These are phyloP conservation scores for Andricus quercusramuli DNA, from an alignment of 2,888 invertebrate genomes.

Conservation along the genomic window DNA sequence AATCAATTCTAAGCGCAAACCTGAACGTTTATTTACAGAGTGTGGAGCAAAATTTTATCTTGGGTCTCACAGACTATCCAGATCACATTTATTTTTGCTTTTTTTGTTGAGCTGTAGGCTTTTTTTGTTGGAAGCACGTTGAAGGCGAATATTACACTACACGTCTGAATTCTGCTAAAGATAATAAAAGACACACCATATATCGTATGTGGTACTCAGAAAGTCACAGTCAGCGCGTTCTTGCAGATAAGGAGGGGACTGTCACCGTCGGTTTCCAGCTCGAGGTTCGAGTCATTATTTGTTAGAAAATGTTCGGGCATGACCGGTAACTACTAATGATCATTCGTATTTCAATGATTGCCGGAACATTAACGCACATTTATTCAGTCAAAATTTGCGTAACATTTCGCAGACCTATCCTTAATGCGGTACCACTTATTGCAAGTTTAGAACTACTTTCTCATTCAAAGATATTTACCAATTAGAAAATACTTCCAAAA, in stretches of 20 bases:
- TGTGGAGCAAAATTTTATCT: constrained; percentile 16
- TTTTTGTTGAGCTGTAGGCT: constrained; percentile 26
- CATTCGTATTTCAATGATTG: constrained; percentile 7
- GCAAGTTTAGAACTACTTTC: neutral
- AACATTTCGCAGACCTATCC: neutral
- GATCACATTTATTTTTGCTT: neutral
- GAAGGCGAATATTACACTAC: constrained; percentile 31
- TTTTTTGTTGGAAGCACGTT: constrained; percentile 19
- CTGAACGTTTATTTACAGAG: neutral
- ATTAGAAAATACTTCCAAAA: neutral
- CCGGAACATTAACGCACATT: neutral
- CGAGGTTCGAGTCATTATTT: constrained; percentile 24
- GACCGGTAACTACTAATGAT: constrained; percentile 16
- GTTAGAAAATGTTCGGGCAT: constrained; percentile 16
- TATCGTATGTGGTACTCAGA: constrained; percentile 71
- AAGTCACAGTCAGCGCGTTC: constrained; percentile 71
- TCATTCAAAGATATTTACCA: neutral
- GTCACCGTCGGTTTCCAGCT: constrained; percentile 22
- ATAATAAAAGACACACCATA: constrained; percentile 61
- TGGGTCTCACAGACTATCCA: constrained; percentile 11
- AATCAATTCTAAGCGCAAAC: neutral
- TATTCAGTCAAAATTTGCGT: neutral
- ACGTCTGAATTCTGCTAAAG: constrained; percentile 42
- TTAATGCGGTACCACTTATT: too few relatives aligned
- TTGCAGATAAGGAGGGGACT: constrained; percentile 56